Evolutionary conservation across 2,113 vertebrate genomes (phyloP).

Genomic region (Pseudopodoces humilis): DNA sequence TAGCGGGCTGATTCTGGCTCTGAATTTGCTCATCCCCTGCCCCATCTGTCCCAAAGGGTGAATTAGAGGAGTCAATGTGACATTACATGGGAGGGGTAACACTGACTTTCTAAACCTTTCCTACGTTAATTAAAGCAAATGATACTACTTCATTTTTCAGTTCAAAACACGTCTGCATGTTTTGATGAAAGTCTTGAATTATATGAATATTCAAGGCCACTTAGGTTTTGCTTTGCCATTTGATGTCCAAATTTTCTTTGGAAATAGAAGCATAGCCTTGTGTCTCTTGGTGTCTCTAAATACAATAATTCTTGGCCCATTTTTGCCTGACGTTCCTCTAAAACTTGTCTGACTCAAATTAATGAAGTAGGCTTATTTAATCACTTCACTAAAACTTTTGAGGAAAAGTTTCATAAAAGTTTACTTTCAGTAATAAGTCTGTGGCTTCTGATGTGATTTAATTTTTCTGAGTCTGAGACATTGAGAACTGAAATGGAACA

Average conservation of each 20-base stretch:
- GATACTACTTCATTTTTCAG: not conserved
- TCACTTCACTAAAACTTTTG: not conserved
- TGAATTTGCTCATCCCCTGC: not conserved
- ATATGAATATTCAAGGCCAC: not conserved
- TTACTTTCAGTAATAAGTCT: not conserved
- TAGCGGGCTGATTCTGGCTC: not conserved
- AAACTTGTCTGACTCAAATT: not conserved
- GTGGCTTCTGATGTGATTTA: conserved; percentile 7
- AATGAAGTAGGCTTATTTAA: not conserved
- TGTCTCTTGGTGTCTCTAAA: not conserved
- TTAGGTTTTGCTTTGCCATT: not conserved
- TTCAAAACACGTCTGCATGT: not conserved
- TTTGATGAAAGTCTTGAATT: not conserved
- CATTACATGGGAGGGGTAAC: not conserved
- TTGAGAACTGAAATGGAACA: conserved; percentile 16
- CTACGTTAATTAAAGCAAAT: not conserved
- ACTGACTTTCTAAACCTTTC: not conserved
- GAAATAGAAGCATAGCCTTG: not conserved
- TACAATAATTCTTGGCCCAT: not conserved
- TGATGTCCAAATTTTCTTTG: not conserved
- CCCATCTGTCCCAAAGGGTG: not conserved
- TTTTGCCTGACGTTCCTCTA: not conserved
- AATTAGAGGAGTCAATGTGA: not conserved
- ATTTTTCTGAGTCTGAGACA: conserved; percentile 24
- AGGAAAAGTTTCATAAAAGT: conserved; percentile 29